These are phyloP conservation scores for Cinclus mexicanus DNA, from an alignment of 2,113 vertebrate genomes.

Conservation along the genomic window DNA sequence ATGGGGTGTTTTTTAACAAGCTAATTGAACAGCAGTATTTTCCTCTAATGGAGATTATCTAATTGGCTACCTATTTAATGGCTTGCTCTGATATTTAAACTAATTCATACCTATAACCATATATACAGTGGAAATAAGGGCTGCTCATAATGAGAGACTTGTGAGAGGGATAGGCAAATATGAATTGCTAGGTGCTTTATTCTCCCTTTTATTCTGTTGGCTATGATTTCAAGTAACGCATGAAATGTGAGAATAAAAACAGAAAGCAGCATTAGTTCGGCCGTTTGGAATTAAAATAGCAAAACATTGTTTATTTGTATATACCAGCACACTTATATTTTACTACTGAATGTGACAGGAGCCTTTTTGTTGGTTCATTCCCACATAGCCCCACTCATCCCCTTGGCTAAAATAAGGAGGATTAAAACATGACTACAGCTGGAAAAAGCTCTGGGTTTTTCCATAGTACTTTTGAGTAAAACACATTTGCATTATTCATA, in stretches of 20 bases:
- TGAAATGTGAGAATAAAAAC: not conserved
- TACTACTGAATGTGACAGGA: not conserved
- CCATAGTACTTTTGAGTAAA: not conserved
- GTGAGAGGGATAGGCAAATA: not conserved
- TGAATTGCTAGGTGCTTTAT: not conserved
- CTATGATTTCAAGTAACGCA: not conserved
- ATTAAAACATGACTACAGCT: not conserved
- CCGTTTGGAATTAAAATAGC: not conserved
- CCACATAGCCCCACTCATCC: too few relatives aligned
- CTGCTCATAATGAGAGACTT: not conserved
- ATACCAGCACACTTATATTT: not conserved
- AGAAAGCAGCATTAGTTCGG: not conserved
- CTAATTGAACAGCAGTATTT: constrained; percentile 14
- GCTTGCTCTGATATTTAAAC: not conserved
- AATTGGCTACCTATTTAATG: constrained; percentile 4
- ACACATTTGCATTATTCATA: not conserved
- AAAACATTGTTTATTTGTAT: not conserved
- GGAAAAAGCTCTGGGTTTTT: not conserved
- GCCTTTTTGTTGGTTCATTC: not conserved
- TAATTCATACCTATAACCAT: not conserved
- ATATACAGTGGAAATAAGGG: not conserved
- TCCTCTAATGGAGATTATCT: not conserved
- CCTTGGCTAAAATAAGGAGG: not conserved
- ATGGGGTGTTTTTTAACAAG: not conserved
- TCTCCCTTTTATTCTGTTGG: not conserved